Conservation (phyloP, 64 coral and sea anemone genomes). For the Pachyseris speciosa region DNA sequence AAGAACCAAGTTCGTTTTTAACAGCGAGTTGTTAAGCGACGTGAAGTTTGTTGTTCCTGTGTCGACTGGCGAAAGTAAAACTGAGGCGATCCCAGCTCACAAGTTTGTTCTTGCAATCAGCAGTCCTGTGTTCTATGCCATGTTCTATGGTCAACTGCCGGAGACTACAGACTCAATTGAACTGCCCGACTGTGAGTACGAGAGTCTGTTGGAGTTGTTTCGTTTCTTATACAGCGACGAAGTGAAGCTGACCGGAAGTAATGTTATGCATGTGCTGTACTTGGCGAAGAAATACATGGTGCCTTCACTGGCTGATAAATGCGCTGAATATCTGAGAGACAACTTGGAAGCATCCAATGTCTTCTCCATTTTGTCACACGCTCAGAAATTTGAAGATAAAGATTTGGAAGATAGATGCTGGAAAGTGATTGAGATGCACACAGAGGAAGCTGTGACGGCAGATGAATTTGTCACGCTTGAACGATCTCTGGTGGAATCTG, state of each 20-base stretch:
- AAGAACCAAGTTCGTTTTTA: conserved; percentile 21
- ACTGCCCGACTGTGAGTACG: conserved; percentile 47
- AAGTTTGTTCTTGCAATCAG: conserved; percentile 39
- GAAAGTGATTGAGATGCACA: background rate
- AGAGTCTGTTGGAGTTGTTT: conserved; percentile 20
- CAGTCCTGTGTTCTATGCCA: conserved; percentile 26
- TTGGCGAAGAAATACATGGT: conserved; percentile 27
- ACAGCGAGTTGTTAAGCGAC: conserved; percentile 13
- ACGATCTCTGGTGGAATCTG: background rate
- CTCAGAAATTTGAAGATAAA: conserved; percentile 30
- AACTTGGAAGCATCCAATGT: conserved; percentile 6
- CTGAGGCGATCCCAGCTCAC: conserved; percentile 11
- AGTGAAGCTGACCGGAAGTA: background rate
- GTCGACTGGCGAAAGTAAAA: background rate
- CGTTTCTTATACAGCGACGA: conserved; percentile 30
- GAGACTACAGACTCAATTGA: conserved; percentile 30
- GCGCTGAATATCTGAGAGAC: background rate
- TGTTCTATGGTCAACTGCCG: conserved; percentile 27
- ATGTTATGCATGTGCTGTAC: conserved; percentile 19
- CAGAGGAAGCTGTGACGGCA: conserved; percentile 16
- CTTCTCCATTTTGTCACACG: conserved; percentile 7
- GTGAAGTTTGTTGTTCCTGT: conserved; percentile 29
- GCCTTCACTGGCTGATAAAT: background rate
- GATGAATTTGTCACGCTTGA: conserved; percentile 14
- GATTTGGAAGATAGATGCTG: conserved; percentile 49